Evolutionary conservation across 2,888 invertebrate species (phyloP).

Genomic region (Yponomeuta plumbellus): DNA sequence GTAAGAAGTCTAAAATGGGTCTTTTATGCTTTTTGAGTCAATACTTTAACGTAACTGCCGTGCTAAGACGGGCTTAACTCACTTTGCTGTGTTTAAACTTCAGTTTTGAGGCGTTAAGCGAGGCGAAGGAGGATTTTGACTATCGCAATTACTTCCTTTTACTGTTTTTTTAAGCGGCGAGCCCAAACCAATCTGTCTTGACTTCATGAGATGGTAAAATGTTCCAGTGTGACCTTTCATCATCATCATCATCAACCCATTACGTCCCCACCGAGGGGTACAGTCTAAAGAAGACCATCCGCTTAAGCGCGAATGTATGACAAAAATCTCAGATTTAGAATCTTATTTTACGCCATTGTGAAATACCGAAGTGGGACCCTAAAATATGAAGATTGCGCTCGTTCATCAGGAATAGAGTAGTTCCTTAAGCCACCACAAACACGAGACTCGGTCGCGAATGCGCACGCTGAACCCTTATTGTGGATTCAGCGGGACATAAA

Average conservation of each 20-base stretch:
- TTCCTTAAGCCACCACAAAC: not conserved
- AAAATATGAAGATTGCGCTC: not conserved
- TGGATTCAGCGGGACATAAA: constrained; percentile 9
- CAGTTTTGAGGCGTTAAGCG: not conserved
- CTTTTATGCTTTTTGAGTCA: not conserved
- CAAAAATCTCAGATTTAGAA: no score
- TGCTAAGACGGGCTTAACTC: not conserved
- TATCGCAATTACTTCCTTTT: not conserved
- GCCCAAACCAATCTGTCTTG: no score
- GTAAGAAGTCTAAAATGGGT: no score
- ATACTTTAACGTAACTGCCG: not conserved
- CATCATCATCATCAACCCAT: no score
- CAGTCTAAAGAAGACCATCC: no score
- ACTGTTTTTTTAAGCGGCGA: no score
- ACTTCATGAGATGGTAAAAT: no score
- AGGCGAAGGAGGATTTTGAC: not conserved
- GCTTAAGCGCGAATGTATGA: no score
- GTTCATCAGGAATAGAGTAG: not conserved
- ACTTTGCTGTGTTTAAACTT: not conserved
- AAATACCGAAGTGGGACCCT: no score
- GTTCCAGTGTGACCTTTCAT: no score
- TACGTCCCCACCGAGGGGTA: no score
- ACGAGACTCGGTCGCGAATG: not conserved
- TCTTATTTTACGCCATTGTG: no score
- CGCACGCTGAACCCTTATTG: not conserved